Conservation (phyloP, 2,888 invertebrate species). For the Blastobasis adustella region DNA sequence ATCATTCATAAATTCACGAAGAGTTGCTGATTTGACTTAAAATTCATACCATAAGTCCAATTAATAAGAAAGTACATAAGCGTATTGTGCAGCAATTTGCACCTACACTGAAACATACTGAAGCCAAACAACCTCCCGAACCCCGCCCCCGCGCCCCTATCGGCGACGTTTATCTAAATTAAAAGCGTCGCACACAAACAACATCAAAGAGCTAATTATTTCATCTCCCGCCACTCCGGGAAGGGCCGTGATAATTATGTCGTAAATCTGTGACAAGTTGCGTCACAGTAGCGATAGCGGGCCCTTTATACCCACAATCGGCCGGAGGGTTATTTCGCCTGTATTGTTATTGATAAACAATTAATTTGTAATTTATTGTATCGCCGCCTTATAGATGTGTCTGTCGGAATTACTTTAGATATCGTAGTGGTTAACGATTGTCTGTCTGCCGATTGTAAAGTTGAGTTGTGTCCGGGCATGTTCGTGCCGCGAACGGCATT, state of each 20-base stretch:
- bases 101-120: no score
- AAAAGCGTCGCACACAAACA: not conserved
- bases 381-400: not conserved
- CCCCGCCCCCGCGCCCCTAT: not conserved
- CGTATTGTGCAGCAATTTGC: no score
- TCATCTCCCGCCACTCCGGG: conserved; percentile 2
- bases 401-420: no score
- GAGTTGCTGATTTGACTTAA: no score
- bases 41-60: no score
- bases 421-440: no score
- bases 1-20: no score
- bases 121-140: no score
- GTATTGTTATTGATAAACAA: conserved; percentile 12
- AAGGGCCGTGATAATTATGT: not conserved
- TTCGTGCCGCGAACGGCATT: no score
- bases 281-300: conserved; percentile 6
- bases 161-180: not conserved
- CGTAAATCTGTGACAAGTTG: conserved; percentile 4
- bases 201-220: conserved; percentile 2
- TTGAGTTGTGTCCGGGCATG: no score
- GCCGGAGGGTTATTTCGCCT: not conserved
- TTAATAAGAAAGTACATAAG: no score
- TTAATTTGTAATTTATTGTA: conserved; percentile 9
- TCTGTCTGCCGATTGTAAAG: no score
- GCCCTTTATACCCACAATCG: conserved; percentile 1